A percentile compares a stretch with the other conserved stretches of the same genome.
These are phyloP conservation scores for Orthosia gothica DNA, from an alignment of 2,888 invertebrate genomes.

Conservation along the genomic window DNA sequence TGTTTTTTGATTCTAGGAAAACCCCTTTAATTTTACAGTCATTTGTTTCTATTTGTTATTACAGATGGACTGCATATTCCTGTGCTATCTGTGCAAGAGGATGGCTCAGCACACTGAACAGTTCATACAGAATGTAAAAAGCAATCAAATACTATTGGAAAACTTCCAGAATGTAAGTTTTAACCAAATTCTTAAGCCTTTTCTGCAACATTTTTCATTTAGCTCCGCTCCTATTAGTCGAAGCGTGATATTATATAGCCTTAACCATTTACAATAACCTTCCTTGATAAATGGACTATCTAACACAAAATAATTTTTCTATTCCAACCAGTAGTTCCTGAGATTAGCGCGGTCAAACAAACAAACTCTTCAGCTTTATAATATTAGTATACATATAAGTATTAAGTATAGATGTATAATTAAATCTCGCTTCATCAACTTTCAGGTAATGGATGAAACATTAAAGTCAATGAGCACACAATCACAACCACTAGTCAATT, in stretches of 20 bases:
- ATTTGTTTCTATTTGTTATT: slow-evolving; percentile 63
- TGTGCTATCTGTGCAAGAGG: slow-evolving; percentile 82
- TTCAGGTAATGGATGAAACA: slow-evolving; percentile 72
- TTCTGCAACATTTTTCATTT: too few species aligned
- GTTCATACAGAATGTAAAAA: slow-evolving; percentile 82
- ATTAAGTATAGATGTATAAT: too few species aligned
- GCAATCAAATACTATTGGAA: slow-evolving; percentile 80
- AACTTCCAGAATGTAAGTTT: slow-evolving; percentile 79
- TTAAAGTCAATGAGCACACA: slow-evolving; percentile 65
- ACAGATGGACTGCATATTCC: slow-evolving; percentile 74
- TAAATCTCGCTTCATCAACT: neutral
- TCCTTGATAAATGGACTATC: too few species aligned
- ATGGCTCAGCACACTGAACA: slow-evolving; percentile 77
- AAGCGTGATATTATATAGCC: too few species aligned
- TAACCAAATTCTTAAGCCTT: neutral
- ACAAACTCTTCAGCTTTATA: too few species aligned
- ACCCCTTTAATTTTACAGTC: too few species aligned
- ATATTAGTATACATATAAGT: too few species aligned
- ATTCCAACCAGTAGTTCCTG: too few species aligned
- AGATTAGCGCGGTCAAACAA: too few species aligned
- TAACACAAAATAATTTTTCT: too few species aligned
- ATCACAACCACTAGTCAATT: slow-evolving; percentile 65
- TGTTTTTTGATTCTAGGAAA: neutral
- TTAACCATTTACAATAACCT: too few species aligned
- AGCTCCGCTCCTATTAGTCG: too few species aligned